Percentiles rank a stretch among this genome's conserved stretches.
These are phyloP conservation scores for Leucozona laternaria DNA, from an alignment of 2,888 invertebrate genomes.

Conservation along the genomic window DNA sequence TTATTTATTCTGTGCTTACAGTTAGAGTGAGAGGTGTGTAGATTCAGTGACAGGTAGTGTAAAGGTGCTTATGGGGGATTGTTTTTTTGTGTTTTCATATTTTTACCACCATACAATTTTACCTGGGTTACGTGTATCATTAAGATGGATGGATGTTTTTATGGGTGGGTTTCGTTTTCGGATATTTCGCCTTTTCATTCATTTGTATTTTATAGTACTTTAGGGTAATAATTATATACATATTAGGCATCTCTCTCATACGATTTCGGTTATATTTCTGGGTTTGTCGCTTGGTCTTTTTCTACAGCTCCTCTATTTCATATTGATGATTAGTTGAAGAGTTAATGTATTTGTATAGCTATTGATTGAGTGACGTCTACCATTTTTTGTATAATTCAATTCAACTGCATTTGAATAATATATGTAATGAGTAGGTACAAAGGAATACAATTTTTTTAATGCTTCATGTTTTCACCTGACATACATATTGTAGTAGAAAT, in stretches of 20 bases:
- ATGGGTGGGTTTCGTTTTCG: conserved; percentile 17
- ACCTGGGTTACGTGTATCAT: conserved; percentile 22
- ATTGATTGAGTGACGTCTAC: conserved; percentile 63
- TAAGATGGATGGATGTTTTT: conserved; percentile 51
- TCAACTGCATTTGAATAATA: background rate
- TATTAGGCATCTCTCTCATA: conserved; percentile 57
- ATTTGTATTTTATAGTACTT: conserved; percentile 1
- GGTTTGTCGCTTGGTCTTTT: conserved; percentile 39
- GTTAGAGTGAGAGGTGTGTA: conserved; percentile 49
- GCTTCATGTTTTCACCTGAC: background rate
- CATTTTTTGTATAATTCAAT: conserved; percentile 52
- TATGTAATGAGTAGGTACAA: no score
- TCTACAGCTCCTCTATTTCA: conserved; percentile 27
- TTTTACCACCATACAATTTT: conserved; percentile 4
- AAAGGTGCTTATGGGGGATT: conserved; percentile 1
- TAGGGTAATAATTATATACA: conserved; percentile 10
- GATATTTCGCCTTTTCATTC: conserved; percentile 35
- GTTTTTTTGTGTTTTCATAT: conserved; percentile 33
- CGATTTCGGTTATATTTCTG: conserved; percentile 20
- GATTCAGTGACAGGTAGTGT: conserved; percentile 33
- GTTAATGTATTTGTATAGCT: background rate
- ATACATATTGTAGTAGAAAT: no score
- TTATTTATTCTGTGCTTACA: background rate
- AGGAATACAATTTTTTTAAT: background rate
- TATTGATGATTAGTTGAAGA: conserved; percentile 50